Base-by-base conservation (phyloP, 2,888 invertebrate genomes). In the Sinohyriopsis cumingii region DNA sequence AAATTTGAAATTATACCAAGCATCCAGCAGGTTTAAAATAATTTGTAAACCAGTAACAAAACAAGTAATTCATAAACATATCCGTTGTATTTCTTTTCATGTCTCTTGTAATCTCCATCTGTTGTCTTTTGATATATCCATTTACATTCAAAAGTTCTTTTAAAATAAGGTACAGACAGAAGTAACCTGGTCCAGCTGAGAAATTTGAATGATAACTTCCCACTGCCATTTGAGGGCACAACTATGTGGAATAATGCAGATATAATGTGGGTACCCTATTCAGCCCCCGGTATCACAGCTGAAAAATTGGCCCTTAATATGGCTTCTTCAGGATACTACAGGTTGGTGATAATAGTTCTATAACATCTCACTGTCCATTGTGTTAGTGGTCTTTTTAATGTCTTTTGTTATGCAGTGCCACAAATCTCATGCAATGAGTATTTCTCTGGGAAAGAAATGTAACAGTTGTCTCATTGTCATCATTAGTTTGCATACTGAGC, bases 281-380 rank as follows among this genome's bases (percentile, higher is more conserved):
- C 81, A 1, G 80, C 80, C 57, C 82, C 67, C 2, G 73, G 75
- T 25, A 72, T 85, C 19, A 75, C 76, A 1, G 55, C 82, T 7
- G 77, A 84, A 66, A 86, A 89, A 70, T 75, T 89, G 19, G 89
- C 89, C 7, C 71, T 89, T 6, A 78, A 82, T 65, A 78, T 89
- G 75, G 85, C 89, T n/a, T 87, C 89, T 7, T 77, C 88, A 57
- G 88, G 89, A 22, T 89, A 89, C 72, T 89, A 87, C 71, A 80
- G 79, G 87, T 89, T 76, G 59, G 76, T 74, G 6, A 25, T 5
- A 5, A 33, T 68, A 15, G 56, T 9, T 33, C 9, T 33, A 9
- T 7, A 33, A 59, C 5, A 64, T 59, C 24, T 24, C 55, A 55
- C 24, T 28, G 28, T 0, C 22, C 19, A 22, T 25, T 61, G 20